These are phyloP conservation scores for Acromyrmex charruanus DNA, from an alignment of 1,140 invertebrate genomes.

Conservation along the genomic window DNA sequence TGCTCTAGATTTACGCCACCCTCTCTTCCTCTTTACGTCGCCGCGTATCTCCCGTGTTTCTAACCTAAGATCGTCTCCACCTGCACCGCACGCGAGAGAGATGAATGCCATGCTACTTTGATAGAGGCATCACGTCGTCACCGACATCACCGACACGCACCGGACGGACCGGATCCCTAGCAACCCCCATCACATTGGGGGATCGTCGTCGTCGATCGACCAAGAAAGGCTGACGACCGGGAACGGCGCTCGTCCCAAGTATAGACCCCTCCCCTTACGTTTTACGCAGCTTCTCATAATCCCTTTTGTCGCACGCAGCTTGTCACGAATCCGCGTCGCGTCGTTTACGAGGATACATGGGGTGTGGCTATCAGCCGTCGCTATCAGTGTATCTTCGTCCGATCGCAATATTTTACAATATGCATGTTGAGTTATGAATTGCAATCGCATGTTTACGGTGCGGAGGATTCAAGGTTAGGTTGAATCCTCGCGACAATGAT, in stretches of 20 bases:
- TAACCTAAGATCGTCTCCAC: conserved; percentile 36
- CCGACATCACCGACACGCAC: conserved; percentile 46
- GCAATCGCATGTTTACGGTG: not conserved
- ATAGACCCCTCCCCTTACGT: conserved; percentile 60
- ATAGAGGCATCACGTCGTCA: conserved; percentile 69
- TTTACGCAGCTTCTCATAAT: conserved; percentile 27
- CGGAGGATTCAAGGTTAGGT: conserved; percentile 59
- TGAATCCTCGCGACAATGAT: conserved; percentile 7
- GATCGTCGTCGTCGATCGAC: conserved; percentile 22
- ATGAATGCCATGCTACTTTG: conserved; percentile 70
- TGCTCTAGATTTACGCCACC: conserved; percentile 26
- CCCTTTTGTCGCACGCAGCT: not conserved
- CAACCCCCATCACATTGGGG: not conserved
- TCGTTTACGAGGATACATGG: conserved; percentile 47
- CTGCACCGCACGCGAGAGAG: conserved; percentile 53
- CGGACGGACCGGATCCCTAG: not conserved
- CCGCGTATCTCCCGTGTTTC: conserved; percentile 34
- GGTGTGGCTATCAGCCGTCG: conserved; percentile 72
- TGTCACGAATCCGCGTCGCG: conserved; percentile 22
- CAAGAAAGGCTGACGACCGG: conserved; percentile 56
- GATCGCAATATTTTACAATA: conserved; percentile 62
- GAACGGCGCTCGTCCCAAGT: conserved; percentile 70
- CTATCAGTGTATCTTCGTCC: conserved; percentile 10
- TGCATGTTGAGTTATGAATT: conserved; percentile 28
- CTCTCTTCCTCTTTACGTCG: not conserved